Conservation (phyloP, 2,797 vertebrate species). For the Chaetodon trifasciatus region DNA sequence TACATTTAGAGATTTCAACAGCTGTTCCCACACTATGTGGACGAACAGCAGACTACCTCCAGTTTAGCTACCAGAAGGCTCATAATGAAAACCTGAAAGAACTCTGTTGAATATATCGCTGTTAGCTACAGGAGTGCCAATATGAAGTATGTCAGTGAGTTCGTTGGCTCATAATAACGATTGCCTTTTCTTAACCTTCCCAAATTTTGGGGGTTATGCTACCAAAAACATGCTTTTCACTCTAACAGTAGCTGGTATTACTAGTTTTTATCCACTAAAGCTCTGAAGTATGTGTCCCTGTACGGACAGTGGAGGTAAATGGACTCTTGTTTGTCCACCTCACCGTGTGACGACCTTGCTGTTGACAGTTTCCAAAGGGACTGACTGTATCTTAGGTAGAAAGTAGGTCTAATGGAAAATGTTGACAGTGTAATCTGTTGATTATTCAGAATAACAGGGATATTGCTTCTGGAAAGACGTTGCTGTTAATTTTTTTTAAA, state of each 20-base stretch:
- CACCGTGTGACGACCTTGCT: background rate
- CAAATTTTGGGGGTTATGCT: background rate
- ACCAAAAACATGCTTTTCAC: background rate
- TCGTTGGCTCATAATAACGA: conserved; percentile 6
- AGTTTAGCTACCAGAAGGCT: conserved; percentile 23
- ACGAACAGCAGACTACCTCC: conserved; percentile 23
- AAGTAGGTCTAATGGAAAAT: conserved; percentile 6
- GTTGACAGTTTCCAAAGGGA: background rate
- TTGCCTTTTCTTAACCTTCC: background rate
- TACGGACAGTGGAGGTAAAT: background rate
- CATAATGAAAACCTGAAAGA: conserved; percentile 35
- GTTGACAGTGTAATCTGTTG: background rate
- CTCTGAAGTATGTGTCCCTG: background rate
- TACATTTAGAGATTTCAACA: conserved; percentile 36
- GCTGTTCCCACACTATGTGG: conserved; percentile 7
- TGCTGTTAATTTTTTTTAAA: conserved; percentile 1
- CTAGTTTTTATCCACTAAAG: background rate
- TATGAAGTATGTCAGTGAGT: background rate
- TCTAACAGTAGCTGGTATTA: background rate
- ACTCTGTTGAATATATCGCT: conserved; percentile 20
- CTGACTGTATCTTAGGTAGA: background rate
- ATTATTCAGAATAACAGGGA: conserved; percentile 13
- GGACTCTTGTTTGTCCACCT: background rate
- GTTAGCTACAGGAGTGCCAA: conserved; percentile 7
- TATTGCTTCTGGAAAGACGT: conserved; percentile 17